These are phyloP conservation scores for Ceyx melanurus DNA, from an alignment of 2,113 vertebrate species.

Conservation along the genomic window DNA sequence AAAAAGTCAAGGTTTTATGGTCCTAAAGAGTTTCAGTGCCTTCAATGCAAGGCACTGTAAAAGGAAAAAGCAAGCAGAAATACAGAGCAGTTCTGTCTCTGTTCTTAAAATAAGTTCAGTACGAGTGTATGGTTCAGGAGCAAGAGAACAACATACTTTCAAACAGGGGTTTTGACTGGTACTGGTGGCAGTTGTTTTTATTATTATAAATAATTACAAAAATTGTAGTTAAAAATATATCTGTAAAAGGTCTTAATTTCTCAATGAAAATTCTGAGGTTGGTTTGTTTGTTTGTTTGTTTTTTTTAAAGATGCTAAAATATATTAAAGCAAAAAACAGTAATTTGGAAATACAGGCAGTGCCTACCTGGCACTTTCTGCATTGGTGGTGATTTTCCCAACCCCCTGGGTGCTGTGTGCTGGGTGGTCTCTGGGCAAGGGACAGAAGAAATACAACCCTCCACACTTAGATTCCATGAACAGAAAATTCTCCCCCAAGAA, in stretches of 20 bases:
- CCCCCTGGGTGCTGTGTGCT: not conserved
- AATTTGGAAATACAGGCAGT: not conserved
- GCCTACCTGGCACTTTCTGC: not conserved
- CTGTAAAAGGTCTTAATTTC: not conserved
- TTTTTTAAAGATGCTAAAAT: not conserved
- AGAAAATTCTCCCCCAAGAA: not conserved
- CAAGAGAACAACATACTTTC: not conserved
- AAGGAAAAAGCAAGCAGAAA: not conserved
- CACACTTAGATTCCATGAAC: rapidly evolving
- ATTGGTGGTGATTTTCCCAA: not conserved
- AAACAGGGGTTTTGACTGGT: not conserved
- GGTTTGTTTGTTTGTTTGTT: no score
- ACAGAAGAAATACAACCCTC: not conserved
- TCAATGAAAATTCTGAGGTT: not conserved
- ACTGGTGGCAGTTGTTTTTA: not conserved
- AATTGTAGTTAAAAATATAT: not conserved
- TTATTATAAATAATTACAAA: not conserved
- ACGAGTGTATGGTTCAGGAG: not conserved
- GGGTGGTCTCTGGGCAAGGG: not conserved
- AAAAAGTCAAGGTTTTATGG: not conserved
- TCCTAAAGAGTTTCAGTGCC: not conserved
- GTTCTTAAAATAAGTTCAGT: not conserved
- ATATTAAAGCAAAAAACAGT: not conserved
- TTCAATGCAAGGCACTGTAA: not conserved
- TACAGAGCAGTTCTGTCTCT: not conserved